A percentile compares a stretch with the other conserved stretches of the same genome.
Evolutionary conservation across 2,113 vertebrate species (phyloP).

Genomic region (Dipodomys stephensi): DNA sequence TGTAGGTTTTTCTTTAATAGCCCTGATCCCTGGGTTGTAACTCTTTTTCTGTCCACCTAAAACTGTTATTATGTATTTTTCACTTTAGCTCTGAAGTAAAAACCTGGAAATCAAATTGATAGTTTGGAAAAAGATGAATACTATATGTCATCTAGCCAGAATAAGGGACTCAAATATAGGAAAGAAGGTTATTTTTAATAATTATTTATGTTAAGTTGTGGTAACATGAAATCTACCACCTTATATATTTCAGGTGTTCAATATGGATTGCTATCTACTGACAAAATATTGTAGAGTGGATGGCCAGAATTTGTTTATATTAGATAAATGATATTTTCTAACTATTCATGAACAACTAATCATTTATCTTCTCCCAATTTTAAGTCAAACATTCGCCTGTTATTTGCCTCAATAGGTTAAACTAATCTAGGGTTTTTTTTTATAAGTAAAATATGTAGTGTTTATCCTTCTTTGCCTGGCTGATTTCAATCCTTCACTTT

Average conservation of each 20-base stretch:
- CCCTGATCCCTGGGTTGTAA: background rate
- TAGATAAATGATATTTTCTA: background rate
- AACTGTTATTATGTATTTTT: background rate
- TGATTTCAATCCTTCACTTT: background rate
- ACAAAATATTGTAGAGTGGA: background rate
- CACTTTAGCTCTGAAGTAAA: background rate
- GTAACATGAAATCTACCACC: background rate
- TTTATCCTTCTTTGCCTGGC: background rate
- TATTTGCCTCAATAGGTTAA: background rate
- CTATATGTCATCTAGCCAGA: background rate
- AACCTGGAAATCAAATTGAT: background rate
- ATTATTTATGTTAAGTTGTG: background rate
- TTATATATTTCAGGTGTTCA: background rate
- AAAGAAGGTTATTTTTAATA: background rate
- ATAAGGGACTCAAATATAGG: background rate
- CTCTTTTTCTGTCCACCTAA: background rate
- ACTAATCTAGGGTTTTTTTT: background rate
- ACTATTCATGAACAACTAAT: background rate
- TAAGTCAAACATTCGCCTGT: background rate
- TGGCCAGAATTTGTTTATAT: background rate
- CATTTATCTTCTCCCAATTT: fast-evolving
- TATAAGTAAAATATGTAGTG: background rate
- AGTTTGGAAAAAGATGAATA: background rate
- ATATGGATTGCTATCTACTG: no score
- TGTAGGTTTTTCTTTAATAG: conserved; percentile 1